Conservation (phyloP, 2,888 invertebrate genomes). For the Mycogona germanica region DNA sequence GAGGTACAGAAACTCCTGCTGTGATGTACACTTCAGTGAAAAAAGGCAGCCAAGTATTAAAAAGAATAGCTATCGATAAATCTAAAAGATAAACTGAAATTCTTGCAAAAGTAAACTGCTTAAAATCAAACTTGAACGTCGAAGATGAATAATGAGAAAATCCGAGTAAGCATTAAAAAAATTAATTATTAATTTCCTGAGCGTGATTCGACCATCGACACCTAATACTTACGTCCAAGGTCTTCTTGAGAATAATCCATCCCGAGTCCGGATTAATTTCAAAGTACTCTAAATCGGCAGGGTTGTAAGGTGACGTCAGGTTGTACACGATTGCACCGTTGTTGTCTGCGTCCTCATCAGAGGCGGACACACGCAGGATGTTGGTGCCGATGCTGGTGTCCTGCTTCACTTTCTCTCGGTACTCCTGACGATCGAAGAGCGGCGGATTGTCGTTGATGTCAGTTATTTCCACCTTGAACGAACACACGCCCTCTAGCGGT, state of each 20-base stretch:
- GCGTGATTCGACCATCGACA: no score
- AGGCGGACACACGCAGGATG: constrained; percentile 86
- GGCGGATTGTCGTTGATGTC: constrained; percentile 97
- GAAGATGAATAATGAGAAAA: no score
- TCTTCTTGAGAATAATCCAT: constrained; percentile 91
- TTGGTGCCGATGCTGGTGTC: constrained; percentile 92
- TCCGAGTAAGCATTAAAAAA: no score
- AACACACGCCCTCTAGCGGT: constrained; percentile 93
- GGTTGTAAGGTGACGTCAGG: constrained; percentile 75
- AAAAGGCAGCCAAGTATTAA: no score
- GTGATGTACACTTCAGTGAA: no score
- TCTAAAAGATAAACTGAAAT: no score
- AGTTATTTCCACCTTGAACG: constrained; percentile 94
- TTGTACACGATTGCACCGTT: constrained; percentile 92
- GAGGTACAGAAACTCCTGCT: no score
- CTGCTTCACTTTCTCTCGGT: constrained; percentile 92
- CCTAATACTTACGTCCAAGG: constrained; percentile 78
- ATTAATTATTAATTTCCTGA: no score
- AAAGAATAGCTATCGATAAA: no score
- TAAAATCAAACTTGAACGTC: no score
- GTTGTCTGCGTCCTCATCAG: constrained; percentile 93
- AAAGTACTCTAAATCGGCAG: constrained; percentile 85
- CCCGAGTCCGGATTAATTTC: constrained; percentile 94
- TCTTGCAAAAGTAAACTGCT: no score
- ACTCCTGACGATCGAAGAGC: constrained; percentile 91